Evolutionary conservation across 2,797 vertebrate genomes (phyloP), one percentile per base, ranked within the genome.

Genomic region (Neostethus bicornis): DNA sequence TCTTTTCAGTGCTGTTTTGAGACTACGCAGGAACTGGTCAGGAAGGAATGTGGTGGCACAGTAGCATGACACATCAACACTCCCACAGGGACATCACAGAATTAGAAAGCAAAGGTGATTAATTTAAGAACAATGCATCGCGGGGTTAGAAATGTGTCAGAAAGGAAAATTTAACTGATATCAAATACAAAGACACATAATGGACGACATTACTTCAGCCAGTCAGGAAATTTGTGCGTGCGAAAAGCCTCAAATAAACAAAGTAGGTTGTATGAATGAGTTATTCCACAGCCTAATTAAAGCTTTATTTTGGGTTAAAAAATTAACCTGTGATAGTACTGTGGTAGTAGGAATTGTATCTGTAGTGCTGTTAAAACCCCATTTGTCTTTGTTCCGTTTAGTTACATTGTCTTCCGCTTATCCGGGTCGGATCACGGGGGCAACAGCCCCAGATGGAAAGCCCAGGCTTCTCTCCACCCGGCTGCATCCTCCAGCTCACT

Each of bases 21-120:
- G 69, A 44, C 35, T 0, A 5, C 49, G 64, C 60, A 70, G 75
- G 57, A 77, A 74, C 64, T 75, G 70, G 74, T 62, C 70, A 54
- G 43, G 44, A 47, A 80, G 75, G 85, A 89, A 89, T 87, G 85
- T 12, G 34, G 77, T 21, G 48, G 64, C 34, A 62, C 44, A 54
- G 61, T 73, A 68, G 73, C 45, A 20, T 82, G 79, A 87, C 84
- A 81, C 69, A 83, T 49, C 58, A 43, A 0, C 51, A 71, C 76
- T 66, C 80, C 81, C 81, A 83, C 85, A 59, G 16, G 20, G 56
- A 67, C 32, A 43, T 35, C 51, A 47, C 44, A 61, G 19, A 59
- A 43, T 51, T 64, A 14, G 66, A 51, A 66, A 51, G 41, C 45
- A 46, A 26, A 42, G 46, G 43, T 24, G 50, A 24, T 31, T 31